Percentiles rank a stretch among this genome's conserved stretches.
These are phyloP conservation scores for Hyposmocoma kahamanoa DNA, from an alignment of 1,140 invertebrate species.

Conservation along the genomic window DNA sequence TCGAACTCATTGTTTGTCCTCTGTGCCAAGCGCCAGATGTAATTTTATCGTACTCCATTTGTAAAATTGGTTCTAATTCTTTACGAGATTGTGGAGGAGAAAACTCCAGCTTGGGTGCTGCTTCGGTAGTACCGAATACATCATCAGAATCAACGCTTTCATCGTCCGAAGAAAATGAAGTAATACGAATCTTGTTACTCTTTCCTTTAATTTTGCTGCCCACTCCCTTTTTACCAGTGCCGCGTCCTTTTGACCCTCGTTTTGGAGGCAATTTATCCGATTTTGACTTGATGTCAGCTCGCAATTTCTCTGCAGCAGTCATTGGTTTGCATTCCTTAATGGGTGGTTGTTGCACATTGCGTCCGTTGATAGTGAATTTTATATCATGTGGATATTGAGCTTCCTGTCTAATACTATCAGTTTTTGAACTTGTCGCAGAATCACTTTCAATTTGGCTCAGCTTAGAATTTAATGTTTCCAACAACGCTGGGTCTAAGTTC, in stretches of 20 bases:
- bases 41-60: conserved; percentile 79
- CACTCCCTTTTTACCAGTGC: conserved; percentile 70
- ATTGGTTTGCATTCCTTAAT: conserved; percentile 60
- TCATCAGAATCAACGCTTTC: conserved; percentile 82
- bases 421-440: conserved; percentile 80
- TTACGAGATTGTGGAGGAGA: conserved; percentile 81
- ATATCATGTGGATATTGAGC: conserved; percentile 73
- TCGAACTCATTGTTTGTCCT: conserved; percentile 82
- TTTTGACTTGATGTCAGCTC: conserved; percentile 72
- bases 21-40: conserved; percentile 78
- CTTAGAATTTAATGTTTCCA: conserved; percentile 81
- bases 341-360: conserved; percentile 53
- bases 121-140: conserved; percentile 81
- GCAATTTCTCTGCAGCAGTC: conserved; percentile 65
- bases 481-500: conserved; percentile 76
- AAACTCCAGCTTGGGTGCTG: conserved; percentile 80
- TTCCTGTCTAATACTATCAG: conserved; percentile 78
- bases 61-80: conserved; percentile 81
- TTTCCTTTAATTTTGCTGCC: conserved; percentile 68
- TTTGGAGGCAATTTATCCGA: conserved; percentile 73
- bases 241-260: conserved; percentile 70
- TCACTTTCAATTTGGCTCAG: conserved; percentile 82
- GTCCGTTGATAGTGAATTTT: conserved; percentile 66
- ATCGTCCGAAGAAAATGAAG: conserved; percentile 81
- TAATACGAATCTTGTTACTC: conserved; percentile 81